Base-by-base conservation (phyloP, 2,113 vertebrate species). In the Syngnathus typhle region DNA sequence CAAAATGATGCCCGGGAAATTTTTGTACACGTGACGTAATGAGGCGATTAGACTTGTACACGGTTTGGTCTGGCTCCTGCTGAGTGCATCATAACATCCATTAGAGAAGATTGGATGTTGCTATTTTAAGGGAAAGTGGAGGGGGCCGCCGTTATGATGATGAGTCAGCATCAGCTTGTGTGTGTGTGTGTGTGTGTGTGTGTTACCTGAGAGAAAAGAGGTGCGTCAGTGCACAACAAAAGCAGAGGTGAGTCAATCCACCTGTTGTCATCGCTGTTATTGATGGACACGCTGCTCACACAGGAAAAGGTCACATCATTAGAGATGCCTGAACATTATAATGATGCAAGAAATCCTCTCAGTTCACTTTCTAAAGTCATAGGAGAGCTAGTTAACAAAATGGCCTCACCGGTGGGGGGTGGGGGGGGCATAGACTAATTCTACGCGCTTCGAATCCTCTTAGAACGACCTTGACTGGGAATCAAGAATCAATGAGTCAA, bases 141-240 rank as follows among this genome's bases (percentile, higher is more conserved):
- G 9, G 21, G 9, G 6, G 23, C 1, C 19, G 2, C 1, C 6
- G n/a, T n/a, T n/a, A 0, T 52, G 12, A 43, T 43, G 19, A 11
- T 38, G n/a, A 43, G 38, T 21, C 16, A 43, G 60, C 61, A 15
- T 51, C 60, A n/a, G 46, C 43, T 46, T 44, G 51, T 44, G 47
- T 39, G 67, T 46, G 72, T 62, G 52, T 61, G 60, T 67, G 63
- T 69, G 49, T 58, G 61, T 43, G 60, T 60, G 46, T 60, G 58
- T 32, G 54, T 74, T 38, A 66, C 68, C 59, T 4, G 41, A 27
- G 36, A 2, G 13, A 11, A n/a, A 49, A 58, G 10, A 55, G n/a
- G 19, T 41, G 37, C 64, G 36, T 72, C 64, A 27, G 32, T 19
- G 27, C 8, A 1, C 18, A 58, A 65, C 47, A 64, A 68, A 73